phyloP scores from a whole-genome alignment of 1,140 invertebrate species.

The Aphelinus atriplicis region DNA sequence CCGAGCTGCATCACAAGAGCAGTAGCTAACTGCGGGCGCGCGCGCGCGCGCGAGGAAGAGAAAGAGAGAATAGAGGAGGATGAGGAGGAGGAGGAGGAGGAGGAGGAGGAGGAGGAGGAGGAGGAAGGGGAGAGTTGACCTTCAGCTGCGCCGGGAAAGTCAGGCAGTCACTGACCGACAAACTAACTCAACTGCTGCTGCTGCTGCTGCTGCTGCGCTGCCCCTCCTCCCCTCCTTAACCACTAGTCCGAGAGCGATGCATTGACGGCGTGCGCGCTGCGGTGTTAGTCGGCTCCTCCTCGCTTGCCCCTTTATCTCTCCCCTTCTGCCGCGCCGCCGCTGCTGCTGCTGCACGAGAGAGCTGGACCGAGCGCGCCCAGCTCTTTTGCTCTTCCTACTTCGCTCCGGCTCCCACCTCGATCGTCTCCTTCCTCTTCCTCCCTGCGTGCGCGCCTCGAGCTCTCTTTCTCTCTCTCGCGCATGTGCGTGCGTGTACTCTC shows the following conservation, averaged over 20 bases:
- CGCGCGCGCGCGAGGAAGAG: too few species aligned
- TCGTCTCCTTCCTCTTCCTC: slow-evolving; percentile 15
- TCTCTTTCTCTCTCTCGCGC: neutral
- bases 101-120: slow-evolving; percentile 39
- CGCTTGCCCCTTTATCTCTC: neutral
- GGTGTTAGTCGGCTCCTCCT: neutral
- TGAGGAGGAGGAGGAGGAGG: slow-evolving; percentile 42
- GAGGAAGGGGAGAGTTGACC: slow-evolving; percentile 55
- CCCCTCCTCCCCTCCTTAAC: too few species aligned
- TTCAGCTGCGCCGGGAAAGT: slow-evolving; percentile 66
- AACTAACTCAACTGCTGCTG: slow-evolving; percentile 66
- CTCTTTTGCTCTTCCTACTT: slow-evolving; percentile 2
- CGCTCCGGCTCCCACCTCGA: neutral
- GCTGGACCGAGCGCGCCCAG: neutral
- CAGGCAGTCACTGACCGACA: slow-evolving; percentile 68
- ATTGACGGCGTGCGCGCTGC: too few species aligned
- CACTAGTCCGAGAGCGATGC: too few species aligned
- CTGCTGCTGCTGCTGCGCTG: slow-evolving; percentile 49
- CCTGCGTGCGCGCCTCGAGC: slow-evolving; percentile 20
- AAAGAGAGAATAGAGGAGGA: slow-evolving; percentile 29
- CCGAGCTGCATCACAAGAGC: too few species aligned
- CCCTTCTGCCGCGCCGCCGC: slow-evolving; percentile 20
- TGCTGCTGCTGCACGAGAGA: neutral
- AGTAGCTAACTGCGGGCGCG: too few species aligned
- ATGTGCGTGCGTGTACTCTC: too few species aligned